These are phyloP conservation scores for Xenopus petersii DNA, from an alignment of 2,797 vertebrate genomes.

Conservation along the genomic window DNA sequence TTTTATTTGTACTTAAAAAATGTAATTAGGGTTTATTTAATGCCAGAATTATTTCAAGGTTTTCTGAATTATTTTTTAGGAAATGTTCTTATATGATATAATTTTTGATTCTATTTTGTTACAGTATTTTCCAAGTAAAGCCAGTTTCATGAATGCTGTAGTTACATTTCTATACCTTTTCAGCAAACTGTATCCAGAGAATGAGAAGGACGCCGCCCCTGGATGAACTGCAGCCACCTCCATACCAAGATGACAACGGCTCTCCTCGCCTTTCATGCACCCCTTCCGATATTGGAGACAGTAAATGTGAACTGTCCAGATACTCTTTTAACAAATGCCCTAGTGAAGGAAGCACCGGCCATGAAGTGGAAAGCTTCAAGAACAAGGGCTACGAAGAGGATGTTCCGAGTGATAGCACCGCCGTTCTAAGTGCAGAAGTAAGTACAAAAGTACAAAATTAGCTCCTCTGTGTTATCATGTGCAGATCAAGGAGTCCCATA, in stretches of 20 bases:
- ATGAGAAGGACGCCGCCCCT: constrained; percentile 92
- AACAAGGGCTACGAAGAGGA: constrained; percentile 95
- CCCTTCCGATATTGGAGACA: constrained; percentile 85
- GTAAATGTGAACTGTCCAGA: constrained; percentile 86
- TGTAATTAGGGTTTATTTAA: no score
- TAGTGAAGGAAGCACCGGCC: constrained; percentile 84
- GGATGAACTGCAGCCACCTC: constrained; percentile 93
- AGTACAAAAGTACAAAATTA: constrained; percentile 48
- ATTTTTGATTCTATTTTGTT: no score
- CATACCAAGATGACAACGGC: constrained; percentile 92
- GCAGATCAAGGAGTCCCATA: no score
- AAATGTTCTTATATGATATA: no score
- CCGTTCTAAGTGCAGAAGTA: constrained; percentile 93
- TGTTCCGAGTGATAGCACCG: constrained; percentile 92
- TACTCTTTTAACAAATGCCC: constrained; percentile 86
- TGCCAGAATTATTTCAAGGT: no score
- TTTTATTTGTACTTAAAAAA: no score
- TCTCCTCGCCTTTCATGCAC: constrained; percentile 91
- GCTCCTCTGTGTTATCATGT: no score
- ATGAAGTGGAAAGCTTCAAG: constrained; percentile 84
- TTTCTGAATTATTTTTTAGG: no score
- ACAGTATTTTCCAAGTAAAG: no score
- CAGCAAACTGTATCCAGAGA: constrained; percentile 94
- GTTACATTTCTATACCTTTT: constrained; percentile 50
- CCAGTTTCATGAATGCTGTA: no score